Base-by-base conservation (phyloP, 2,888 invertebrate genomes). In the Drosophila siamana region DNA sequence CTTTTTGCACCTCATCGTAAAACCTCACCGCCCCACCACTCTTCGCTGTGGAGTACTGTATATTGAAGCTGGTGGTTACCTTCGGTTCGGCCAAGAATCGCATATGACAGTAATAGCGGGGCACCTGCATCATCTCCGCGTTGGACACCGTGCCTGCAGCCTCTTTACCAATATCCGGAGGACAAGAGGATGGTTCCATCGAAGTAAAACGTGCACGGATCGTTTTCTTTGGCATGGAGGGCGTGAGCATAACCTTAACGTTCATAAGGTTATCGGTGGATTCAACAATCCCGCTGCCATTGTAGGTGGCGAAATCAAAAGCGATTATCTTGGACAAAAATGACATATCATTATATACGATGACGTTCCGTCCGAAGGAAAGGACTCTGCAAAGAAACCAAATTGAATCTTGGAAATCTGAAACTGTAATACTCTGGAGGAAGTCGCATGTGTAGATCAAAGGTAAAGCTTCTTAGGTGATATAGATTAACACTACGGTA, bases 171-270 rank as follows among this genome's bases (percentile, higher is more conserved):
- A 92, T 90, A 65, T 89, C 80, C 2, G 75, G 89, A 81, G 93
- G 92, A 94, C 96, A 93, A 52, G 64, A 60, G 0, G 94, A 92
- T 0, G 61, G 13, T 1, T 66, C 13, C 2, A 94, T 91, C 0
- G 96, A 95, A 30, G 93, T 93, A 90, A 95, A 98, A 43, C 92
- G 93, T 0, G 95, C 94, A 94, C 94, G 89, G 96, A 89, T 2
- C 0, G 52, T 2, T 89, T 90, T 8, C 89, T 86, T 80, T 11
- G 55, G n/a, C 22, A 51, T 24, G 13, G 5, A 9, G 0, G 26
- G 28, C 1, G 19, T 16, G 0, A 74, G 13, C 0, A 22, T 0
- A 1, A 95, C 94, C 52, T 92, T 92, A 4, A 97, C 86, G 9
- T 93, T 88, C 93, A 97, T 93, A 43, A 89, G 92, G 85, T 95